Evolutionary conservation across 2,888 invertebrate genomes (phyloP).

Genomic region (Nomada hirtipes): DNA sequence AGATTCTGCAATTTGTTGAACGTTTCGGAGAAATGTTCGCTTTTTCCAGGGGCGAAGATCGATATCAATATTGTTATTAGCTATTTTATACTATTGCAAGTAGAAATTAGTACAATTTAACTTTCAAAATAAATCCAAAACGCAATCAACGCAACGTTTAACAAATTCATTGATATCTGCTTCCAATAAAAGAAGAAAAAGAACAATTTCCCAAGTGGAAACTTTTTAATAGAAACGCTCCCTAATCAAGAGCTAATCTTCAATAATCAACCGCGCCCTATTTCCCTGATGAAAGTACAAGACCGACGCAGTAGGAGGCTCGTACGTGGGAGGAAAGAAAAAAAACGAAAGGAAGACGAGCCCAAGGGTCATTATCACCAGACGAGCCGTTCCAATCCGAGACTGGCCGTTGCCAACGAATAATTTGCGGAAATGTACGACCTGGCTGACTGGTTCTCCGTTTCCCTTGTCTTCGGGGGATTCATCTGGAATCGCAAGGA

Average conservation of each 20-base stretch:
- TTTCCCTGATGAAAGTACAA: background rate
- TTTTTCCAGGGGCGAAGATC: too few relatives aligned
- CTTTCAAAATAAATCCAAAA: background rate
- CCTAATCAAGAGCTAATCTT: too few relatives aligned
- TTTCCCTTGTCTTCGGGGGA: conserved; percentile 39
- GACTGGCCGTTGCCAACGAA: conserved; percentile 41
- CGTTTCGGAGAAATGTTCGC: too few relatives aligned
- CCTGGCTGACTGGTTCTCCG: conserved; percentile 6
- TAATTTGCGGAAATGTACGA: conserved; percentile 25
- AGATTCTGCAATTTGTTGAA: background rate
- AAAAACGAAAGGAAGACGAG: conserved; percentile 24
- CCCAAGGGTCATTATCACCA: conserved; percentile 44
- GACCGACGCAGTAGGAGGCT: background rate
- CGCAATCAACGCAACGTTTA: background rate
- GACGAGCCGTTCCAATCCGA: conserved; percentile 31
- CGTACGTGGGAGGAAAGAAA: background rate
- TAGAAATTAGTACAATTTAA: too few relatives aligned
- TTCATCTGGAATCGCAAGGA: conserved; percentile 26
- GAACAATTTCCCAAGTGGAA: too few relatives aligned
- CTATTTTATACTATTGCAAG: too few relatives aligned
- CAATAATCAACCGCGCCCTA: background rate
- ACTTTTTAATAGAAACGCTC: background rate
- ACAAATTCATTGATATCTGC: background rate
- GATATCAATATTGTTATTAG: too few relatives aligned
- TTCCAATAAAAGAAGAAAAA: too few relatives aligned